Evolutionary conservation across 2,888 invertebrate species (phyloP).

Genomic region (Habroteleia sp.): DNA sequence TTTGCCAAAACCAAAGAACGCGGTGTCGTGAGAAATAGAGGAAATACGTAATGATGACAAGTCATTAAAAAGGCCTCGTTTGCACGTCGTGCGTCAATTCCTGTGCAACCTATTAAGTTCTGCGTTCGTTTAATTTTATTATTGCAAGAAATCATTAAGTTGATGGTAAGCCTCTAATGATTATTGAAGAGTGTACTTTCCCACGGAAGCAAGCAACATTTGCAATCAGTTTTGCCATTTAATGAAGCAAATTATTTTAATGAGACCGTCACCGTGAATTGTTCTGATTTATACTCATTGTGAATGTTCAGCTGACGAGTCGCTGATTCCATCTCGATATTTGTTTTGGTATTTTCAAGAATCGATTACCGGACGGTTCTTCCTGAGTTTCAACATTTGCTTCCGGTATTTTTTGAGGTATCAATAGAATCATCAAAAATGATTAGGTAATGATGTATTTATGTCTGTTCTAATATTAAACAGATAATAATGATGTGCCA

Average conservation of each 20-base stretch:
- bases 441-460: too few relatives aligned
- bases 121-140: slow-evolving; percentile 29
- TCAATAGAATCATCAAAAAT: too few relatives aligned
- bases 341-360: too few relatives aligned
- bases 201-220: neutral
- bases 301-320: slow-evolving; percentile 6
- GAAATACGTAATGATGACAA: slow-evolving; percentile 33
- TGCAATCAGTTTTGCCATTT: slow-evolving; percentile 18
- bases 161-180: slow-evolving; percentile 29
- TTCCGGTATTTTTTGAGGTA: too few relatives aligned
- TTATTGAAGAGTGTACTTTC: slow-evolving; percentile 21
- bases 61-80: slow-evolving; percentile 55
- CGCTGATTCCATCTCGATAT: slow-evolving; percentile 4
- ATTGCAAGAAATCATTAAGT: slow-evolving; percentile 37
- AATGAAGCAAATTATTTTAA: slow-evolving; percentile 41
- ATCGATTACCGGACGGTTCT: too few relatives aligned
- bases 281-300: slow-evolving; percentile 1
- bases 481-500: too few relatives aligned
- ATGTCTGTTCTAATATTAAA: too few relatives aligned
- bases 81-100: slow-evolving; percentile 40
- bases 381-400: too few relatives aligned
- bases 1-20: slow-evolving; percentile 10
- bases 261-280: slow-evolving; percentile 12
- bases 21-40: slow-evolving; percentile 26
- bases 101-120: slow-evolving; percentile 22